Conservation (phyloP, 1,140 invertebrate species). For the Sinella curviseta region DNA sequence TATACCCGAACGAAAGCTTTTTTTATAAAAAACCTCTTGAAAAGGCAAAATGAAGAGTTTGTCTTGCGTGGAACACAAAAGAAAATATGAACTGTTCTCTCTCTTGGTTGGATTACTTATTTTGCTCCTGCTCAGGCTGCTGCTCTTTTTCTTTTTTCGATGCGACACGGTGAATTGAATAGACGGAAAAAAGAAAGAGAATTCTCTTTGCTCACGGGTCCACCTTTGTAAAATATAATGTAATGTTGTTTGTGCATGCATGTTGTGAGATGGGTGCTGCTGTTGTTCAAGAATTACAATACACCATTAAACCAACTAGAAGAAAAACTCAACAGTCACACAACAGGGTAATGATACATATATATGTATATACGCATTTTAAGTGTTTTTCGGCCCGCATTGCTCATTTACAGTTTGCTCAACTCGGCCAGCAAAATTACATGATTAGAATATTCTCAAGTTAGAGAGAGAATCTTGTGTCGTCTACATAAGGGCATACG, state of each 20-base stretch:
- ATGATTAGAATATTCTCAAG: too few species aligned
- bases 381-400: too few species aligned
- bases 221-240: neutral
- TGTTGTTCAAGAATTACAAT: neutral
- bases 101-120: neutral
- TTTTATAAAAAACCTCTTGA: neutral
- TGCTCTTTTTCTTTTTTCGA: neutral
- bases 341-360: too few species aligned
- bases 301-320: too few species aligned
- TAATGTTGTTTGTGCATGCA: neutral
- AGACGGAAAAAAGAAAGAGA: neutral
- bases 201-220: neutral
- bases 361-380: too few species aligned
- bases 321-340: too few species aligned
- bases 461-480: too few species aligned
- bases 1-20: slow-evolving; percentile 12
- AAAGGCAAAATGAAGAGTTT: slow-evolving; percentile 19
- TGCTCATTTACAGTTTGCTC: too few species aligned
- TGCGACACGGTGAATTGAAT: slow-evolving; percentile 12
- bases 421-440: too few species aligned
- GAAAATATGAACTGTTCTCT: slow-evolving; percentile 20
- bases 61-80: slow-evolving; percentile 22
- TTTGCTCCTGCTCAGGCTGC: too few species aligned
- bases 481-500: too few species aligned
- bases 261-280: neutral